A percentile compares a stretch with the other conserved stretches of the same genome.
These are phyloP conservation scores for Adineta ricciae DNA, from an alignment of 2,888 invertebrate species.

Conservation along the genomic window DNA sequence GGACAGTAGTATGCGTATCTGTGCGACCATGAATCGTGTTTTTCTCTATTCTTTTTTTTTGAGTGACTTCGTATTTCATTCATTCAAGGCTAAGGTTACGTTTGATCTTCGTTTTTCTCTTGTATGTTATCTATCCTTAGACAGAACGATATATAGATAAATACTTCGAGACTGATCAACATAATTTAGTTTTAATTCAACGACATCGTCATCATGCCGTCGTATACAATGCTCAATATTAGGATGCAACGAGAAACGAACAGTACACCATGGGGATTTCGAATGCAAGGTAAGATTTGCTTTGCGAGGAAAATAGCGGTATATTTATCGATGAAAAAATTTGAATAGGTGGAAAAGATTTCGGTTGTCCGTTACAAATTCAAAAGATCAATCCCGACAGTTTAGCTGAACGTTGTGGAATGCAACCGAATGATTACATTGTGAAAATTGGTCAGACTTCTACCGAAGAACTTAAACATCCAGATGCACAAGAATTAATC, in stretches of 20 bases:
- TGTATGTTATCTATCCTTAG: neutral
- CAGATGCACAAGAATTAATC: constrained; percentile 30
- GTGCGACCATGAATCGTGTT: neutral
- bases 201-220: neutral
- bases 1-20: neutral
- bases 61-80: neutral
- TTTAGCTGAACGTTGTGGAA: constrained; percentile 26
- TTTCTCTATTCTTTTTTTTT: neutral
- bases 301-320: too few relatives aligned
- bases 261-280: constrained; percentile 31
- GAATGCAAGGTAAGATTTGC: constrained; percentile 17
- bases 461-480: constrained; percentile 26
- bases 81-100: neutral
- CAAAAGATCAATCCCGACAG: constrained; percentile 29
- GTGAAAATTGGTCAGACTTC: constrained; percentile 25
- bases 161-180: neutral
- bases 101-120: neutral
- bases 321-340: too few relatives aligned
- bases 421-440: constrained; percentile 27
- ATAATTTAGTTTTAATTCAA: neutral
- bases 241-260: constrained; percentile 26
- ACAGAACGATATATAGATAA: neutral
- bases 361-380: constrained; percentile 28
- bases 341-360: constrained; percentile 28
- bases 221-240: constrained; percentile 24